Base-by-base conservation (phyloP, 2,888 invertebrate species). In the Meloe dianella region DNA sequence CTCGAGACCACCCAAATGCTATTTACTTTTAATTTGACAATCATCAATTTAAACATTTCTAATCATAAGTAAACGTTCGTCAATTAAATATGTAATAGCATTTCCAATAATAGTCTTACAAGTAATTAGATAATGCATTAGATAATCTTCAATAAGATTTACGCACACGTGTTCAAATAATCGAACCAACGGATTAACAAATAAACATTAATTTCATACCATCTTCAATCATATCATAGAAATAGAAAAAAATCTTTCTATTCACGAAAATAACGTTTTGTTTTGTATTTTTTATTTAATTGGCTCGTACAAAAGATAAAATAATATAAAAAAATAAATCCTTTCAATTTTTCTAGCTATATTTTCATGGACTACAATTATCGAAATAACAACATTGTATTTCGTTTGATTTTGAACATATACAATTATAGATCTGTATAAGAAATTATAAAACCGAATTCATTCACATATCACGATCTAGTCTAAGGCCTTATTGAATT, bases 401-500 rank as follows among this genome's bases (percentile, higher is more conserved):
- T 58, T 58, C 17, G 1, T 32, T 17, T 30, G 9, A 4, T 58
- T 22, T 32, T 8, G 5, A 22, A 22, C 30, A 17, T 35, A n/a
- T n/a, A 58, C 58, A 35, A 32, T 30, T 58, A 30, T 12, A 6
- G 10, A 29, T 9, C 20, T 56, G 9, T 8, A 2, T 35, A 35
- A 35, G 0, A 4, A 2, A 35, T 12, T 14, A 35, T 35, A 35
- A 35, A 4, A 17, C 5, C 17, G 10, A 57, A 57, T 57, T 14
- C n/a, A 29, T 14, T 29, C 29, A n/a, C n/a, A 20, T 32, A 57
- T 27, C 57, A 57, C 57, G 57, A 57, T 30, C 32, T 32, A 29
- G n/a, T 51, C 62, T 35, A 22, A n/a, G 38, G 27, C 57, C 65
- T 61, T 60, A 65, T 63, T 63, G 51, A 61, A 67, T 57, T 67